Base-by-base conservation (phyloP, 2,113 vertebrate genomes). In the Engraulis encrasicolus region DNA sequence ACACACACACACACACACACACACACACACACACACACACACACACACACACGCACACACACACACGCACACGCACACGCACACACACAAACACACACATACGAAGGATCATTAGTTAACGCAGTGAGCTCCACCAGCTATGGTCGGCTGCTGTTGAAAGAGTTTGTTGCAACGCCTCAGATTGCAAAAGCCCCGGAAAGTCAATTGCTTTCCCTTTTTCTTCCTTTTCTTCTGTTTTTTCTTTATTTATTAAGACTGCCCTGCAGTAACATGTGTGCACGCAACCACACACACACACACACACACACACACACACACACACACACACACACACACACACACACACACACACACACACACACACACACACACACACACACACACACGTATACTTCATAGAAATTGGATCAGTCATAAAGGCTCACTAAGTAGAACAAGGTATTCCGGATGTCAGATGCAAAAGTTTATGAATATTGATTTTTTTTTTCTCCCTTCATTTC, bases 381-480 rank as follows among this genome's bases (percentile, higher is more conserved):
- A 74, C 27, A 66, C 23, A 66, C 23, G 31, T 31, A 74, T 31
- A 83, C 87, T 48, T 79, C 82, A 48, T 37, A 14, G 83, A 81
- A 54, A 84, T 90, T 81, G 82, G 82, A 50, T 71, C 54, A n/a
- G 58, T 27, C 58, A 45, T 82, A 50, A 83, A 86, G 79, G 82
- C 86, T 85, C 14, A 87, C 90, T 91, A 88, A 92, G 91, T 90
- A 91, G 89, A 6, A 78, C 81, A 77, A 86, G 86, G 88, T 90
- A 89, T 89, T 89, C 81, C 83, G 82, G 86, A 80, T 85, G 89
- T 91, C 88, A 84, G 87, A 88, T 85, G 85, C 66, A 66, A 71
- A 89, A 89, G 91, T 89, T 91, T 89, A 92, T 90, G 89, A 89
- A 90, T 90, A 91, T 91, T 90, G 89, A 92, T 93, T 74, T 74